phyloP scores from a whole-genome alignment of 2,888 invertebrate genomes.

The Mythimna pallens region DNA sequence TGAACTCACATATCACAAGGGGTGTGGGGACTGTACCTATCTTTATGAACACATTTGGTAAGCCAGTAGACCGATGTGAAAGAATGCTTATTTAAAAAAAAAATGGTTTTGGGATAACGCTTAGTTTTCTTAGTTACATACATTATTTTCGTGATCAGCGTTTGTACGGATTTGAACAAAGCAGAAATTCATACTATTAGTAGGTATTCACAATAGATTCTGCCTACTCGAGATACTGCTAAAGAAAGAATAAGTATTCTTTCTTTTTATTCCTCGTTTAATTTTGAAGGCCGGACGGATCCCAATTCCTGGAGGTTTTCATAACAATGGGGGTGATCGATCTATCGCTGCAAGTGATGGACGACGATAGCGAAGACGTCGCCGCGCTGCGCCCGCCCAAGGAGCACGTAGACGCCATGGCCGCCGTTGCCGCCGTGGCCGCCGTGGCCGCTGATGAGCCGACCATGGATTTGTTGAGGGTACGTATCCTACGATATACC shows the following conservation, averaged over 20 bases:
- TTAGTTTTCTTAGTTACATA: background rate
- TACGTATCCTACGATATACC: background rate
- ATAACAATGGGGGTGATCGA: slow-evolving; percentile 84
- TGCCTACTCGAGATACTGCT: too few species aligned
- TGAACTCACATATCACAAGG: background rate
- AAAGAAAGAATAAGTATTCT: too few species aligned
- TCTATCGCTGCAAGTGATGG: slow-evolving; percentile 75
- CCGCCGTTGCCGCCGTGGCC: background rate
- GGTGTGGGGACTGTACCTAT: background rate
- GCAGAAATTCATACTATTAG: background rate
- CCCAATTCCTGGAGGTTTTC: slow-evolving; percentile 80
- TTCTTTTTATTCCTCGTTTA: background rate
- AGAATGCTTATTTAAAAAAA: too few species aligned
- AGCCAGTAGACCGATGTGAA: background rate
- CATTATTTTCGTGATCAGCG: background rate
- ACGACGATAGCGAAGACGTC: slow-evolving; percentile 69
- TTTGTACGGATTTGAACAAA: background rate
- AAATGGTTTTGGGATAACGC: background rate
- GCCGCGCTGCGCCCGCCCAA: slow-evolving; percentile 67
- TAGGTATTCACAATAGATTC: too few species aligned
- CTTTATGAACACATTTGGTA: background rate
- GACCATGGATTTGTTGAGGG: background rate
- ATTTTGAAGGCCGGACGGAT: slow-evolving; percentile 63
- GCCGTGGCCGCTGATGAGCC: accelerated
- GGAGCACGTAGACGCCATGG: accelerated